Percentiles rank a stretch among this genome's conserved stretches.
phyloP scores from a whole-genome alignment of 2,888 invertebrate genomes.

The Sphaerophoria taeniata region DNA sequence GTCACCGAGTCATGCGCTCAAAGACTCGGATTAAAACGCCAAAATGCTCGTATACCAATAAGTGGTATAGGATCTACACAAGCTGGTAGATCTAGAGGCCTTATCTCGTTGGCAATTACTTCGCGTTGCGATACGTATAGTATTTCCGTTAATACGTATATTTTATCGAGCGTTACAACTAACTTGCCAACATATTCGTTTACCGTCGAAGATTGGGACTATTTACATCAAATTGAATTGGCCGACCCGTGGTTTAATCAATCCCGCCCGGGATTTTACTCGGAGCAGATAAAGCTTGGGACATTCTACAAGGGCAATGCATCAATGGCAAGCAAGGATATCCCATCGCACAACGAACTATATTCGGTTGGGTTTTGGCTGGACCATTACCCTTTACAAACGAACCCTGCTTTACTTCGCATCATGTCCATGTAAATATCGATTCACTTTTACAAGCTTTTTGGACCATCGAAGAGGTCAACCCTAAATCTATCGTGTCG shows the following conservation, averaged over 20 bases:
- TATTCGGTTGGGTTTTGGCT: constrained; percentile 17
- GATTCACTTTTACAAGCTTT: constrained; percentile 7
- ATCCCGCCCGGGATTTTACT: constrained; percentile 18
- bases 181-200: not conserved
- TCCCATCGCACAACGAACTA: constrained; percentile 13
- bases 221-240: not conserved
- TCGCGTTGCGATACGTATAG: not conserved
- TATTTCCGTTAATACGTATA: not conserved
- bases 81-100: constrained; percentile 25
- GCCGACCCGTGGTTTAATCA: constrained; percentile 24
- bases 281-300: constrained; percentile 31
- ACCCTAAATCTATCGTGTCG: not conserved
- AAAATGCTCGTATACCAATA: constrained; percentile 27
- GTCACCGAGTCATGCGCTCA: not conserved
- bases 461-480: constrained; percentile 26
- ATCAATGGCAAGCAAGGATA: not conserved
- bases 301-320: not conserved
- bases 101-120: not conserved
- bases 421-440: constrained; percentile 2
- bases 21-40: not conserved
- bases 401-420: not conserved
- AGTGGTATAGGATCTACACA: constrained; percentile 31
- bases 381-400: not conserved
- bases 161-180: not conserved
- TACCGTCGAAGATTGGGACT: not conserved